Conservation (phyloP, 2,888 invertebrate species). For the Dermolepida albohirtum region DNA sequence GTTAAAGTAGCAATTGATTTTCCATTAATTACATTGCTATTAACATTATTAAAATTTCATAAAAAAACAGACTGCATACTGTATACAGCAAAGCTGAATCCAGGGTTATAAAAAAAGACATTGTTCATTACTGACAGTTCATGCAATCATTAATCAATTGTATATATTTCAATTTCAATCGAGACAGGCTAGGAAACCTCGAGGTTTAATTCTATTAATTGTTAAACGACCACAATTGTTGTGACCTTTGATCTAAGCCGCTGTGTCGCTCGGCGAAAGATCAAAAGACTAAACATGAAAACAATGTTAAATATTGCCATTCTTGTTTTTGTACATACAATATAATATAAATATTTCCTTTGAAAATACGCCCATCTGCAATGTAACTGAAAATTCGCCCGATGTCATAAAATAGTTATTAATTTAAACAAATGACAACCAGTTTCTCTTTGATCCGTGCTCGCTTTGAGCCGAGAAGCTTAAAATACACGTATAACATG, state of each 20-base stretch:
- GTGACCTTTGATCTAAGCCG: slow-evolving; percentile 27
- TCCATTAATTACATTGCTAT: too few species aligned
- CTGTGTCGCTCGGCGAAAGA: slow-evolving; percentile 6
- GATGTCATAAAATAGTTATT: slow-evolving; percentile 24
- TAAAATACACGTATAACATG: not conserved
- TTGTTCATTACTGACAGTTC: not conserved
- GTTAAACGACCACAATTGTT: slow-evolving; percentile 22
- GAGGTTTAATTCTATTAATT: slow-evolving; percentile 14
- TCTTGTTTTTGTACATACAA: slow-evolving; percentile 19
- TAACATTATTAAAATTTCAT: too few species aligned
- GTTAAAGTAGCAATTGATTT: too few species aligned
- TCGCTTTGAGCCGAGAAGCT: slow-evolving; percentile 1
- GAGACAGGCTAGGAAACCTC: slow-evolving; percentile 7
- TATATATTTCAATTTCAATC: slow-evolving; percentile 29
- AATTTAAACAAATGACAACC: slow-evolving; percentile 26
- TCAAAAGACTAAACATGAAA: slow-evolving; percentile 28
- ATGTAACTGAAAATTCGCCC: slow-evolving; percentile 9
- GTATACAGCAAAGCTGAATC: too few species aligned
- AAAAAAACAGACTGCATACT: too few species aligned
- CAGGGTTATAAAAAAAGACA: too few species aligned
- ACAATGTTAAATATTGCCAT: slow-evolving; percentile 13
- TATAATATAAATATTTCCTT: slow-evolving; percentile 30
- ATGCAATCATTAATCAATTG: slow-evolving; percentile 19
- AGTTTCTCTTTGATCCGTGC: slow-evolving; percentile 13
- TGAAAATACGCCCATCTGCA: slow-evolving; percentile 25